A percentile compares a stretch with the other conserved stretches of the same genome.
phyloP scores from a whole-genome alignment of 2,888 invertebrate species.

The Eugnorisma glareosa region DNA sequence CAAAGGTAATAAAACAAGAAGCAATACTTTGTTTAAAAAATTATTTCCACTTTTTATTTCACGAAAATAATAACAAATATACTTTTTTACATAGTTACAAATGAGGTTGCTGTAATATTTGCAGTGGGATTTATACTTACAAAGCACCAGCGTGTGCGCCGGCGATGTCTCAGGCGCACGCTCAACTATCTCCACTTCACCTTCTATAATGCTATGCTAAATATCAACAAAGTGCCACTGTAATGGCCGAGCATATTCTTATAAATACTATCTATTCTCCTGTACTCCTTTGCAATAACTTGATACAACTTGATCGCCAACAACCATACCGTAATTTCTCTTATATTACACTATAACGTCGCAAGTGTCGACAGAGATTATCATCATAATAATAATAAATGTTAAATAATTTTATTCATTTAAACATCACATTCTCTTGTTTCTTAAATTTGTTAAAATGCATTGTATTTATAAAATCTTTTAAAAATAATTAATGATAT shows the following conservation, averaged over 20 bases:
- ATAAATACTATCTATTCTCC: constrained; percentile 37
- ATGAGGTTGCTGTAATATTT: constrained; percentile 58
- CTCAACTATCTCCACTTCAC: background rate
- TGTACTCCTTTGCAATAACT: constrained; percentile 31
- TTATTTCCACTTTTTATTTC: constrained; percentile 58
- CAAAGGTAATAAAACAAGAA: constrained; percentile 34
- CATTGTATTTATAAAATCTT: constrained; percentile 31
- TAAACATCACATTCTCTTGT: constrained; percentile 29
- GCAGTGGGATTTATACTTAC: constrained; percentile 44
- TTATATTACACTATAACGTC: constrained; percentile 20
- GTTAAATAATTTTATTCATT: constrained; percentile 43
- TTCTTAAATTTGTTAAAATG: constrained; percentile 37
- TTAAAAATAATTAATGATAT: constrained; percentile 22
- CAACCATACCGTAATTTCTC: background rate
- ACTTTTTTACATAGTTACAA: constrained; percentile 60
- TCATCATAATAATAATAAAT: constrained; percentile 32
- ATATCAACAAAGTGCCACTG: constrained; percentile 26
- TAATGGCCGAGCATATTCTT: constrained; percentile 14
- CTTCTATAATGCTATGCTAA: constrained; percentile 9
- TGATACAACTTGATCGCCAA: constrained; percentile 11
- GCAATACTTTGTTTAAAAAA: constrained; percentile 52
- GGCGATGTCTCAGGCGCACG: background rate
- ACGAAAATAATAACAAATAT: constrained; percentile 61
- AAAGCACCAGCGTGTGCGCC: constrained; percentile 37
- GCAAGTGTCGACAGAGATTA: constrained; percentile 39